Evolutionary conservation across 2,113 vertebrate species (phyloP), one percentile per base, ranked within the genome.

Genomic region (Onychostruthus taczanowskii): DNA sequence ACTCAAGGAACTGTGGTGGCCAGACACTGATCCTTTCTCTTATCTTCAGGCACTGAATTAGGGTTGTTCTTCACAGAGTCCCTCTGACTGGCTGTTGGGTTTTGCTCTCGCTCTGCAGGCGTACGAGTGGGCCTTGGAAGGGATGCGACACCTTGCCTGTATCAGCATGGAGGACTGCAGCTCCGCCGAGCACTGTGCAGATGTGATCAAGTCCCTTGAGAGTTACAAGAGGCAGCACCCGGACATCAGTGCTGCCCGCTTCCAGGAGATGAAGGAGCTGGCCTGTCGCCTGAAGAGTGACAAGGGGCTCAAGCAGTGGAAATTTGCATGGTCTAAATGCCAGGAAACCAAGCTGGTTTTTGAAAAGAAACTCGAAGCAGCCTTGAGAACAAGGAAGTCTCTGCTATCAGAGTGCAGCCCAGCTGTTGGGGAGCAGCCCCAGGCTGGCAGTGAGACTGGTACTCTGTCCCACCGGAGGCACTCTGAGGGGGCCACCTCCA

Each of bases 191-290:
- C 96, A 96, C 89, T 98, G 98, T 7, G 39, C 96, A 3, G 89
- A 92, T 0, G 97, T 98, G 43, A 95, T 98, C 46, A 94, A 95
- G 58, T 97, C 88, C 70, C 95, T 99, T 94, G 98, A 99, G 94
- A 97, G 95, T 41, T 98, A 98, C 90, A 97, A 95, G 85, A 94
- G 41, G 43, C 98, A 98, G 90, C 97, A 99, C 92, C 98, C 98
- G 0, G 97, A 98, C 23, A 97, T 98, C 87, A 97, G 98, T 2
- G 91, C 98, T 12, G 70, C 96, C 31, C 97, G 97, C 4, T 99
- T 99, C 96, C 98, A 98, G 89, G 98, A 98, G 96, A 99, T 99
- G 98, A 98, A 98, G 95, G 98, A 98, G 61, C 96, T 99, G 87
- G 98, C 98, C 23, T 97, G 97, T 4, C 98, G 98, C 73, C 92